Evolutionary conservation across 2,888 invertebrate species (phyloP).

Genomic region (Operophtera brumata): DNA sequence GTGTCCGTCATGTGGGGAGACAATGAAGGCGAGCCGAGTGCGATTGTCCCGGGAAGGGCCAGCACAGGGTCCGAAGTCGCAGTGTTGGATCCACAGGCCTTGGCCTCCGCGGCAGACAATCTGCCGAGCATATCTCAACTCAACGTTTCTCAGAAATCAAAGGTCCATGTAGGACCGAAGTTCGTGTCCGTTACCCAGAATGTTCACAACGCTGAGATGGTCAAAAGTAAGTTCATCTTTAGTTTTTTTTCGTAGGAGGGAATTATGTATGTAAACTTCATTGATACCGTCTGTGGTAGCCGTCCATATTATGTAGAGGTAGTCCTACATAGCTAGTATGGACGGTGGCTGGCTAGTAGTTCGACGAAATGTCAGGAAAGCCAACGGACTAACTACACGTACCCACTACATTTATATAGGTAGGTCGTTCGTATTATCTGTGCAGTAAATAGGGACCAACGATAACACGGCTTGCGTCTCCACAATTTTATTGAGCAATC

Average conservation of each 20-base stretch:
- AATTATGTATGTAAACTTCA: no score
- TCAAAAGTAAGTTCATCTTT: constrained; percentile 58
- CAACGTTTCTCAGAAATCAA: constrained; percentile 58
- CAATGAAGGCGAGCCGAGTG: constrained; percentile 33
- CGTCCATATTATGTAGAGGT: no score
- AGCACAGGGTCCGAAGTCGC: constrained; percentile 50
- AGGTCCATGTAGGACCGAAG: constrained; percentile 66
- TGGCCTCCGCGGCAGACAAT: constrained; percentile 39
- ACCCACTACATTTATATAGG: no score
- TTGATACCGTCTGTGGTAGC: no score
- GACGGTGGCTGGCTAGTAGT: neutral
- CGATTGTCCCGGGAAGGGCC: constrained; percentile 33
- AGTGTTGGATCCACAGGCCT: constrained; percentile 43
- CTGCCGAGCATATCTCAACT: constrained; percentile 50
- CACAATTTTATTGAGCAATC: no score
- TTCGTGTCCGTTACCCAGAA: constrained; percentile 66
- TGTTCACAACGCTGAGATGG: constrained; percentile 63
- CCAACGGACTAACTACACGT: no score
- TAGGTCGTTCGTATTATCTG: no score
- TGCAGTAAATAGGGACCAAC: no score
- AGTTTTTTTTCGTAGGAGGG: neutral
- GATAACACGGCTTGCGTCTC: no score
- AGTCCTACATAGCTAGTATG: no score
- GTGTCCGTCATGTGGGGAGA: constrained; percentile 45
- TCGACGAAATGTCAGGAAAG: no score